Evolutionary conservation across 2,113 vertebrate genomes (phyloP).

Genomic region (Empidonax traillii): DNA sequence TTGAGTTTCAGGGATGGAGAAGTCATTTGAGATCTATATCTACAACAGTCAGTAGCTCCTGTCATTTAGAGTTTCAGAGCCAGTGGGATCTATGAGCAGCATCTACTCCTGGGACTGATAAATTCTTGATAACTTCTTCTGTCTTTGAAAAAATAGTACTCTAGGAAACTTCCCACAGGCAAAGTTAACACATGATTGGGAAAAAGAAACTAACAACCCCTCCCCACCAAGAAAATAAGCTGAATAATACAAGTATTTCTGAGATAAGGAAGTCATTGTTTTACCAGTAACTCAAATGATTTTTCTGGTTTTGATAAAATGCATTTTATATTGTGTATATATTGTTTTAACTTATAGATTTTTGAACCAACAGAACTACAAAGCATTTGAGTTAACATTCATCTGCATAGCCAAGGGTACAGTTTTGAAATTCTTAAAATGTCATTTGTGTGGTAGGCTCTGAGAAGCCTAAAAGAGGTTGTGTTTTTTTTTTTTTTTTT

Average conservation of each 20-base stretch:
- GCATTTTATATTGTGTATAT: neutral
- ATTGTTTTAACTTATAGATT: neutral
- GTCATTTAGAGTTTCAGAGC: neutral
- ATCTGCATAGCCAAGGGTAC: neutral
- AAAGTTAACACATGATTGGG: neutral
- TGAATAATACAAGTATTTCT: neutral
- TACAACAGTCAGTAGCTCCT: neutral
- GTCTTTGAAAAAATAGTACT: neutral
- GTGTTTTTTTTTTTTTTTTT: too few species aligned
- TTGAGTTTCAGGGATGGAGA: neutral
- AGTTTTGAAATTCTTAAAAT: neutral
- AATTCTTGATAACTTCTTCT: neutral
- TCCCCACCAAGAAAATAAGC: neutral
- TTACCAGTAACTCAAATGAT: neutral
- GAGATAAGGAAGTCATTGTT: neutral
- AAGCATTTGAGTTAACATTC: neutral
- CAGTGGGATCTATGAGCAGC: neutral
- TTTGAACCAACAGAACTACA: neutral
- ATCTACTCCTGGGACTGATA: neutral
- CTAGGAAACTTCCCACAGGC: neutral
- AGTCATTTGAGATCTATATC: neutral
- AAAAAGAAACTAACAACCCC: neutral
- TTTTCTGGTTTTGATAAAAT: neutral
- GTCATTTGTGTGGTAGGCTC: neutral
- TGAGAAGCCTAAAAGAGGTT: neutral